Evolutionary conservation across 2,888 invertebrate species (phyloP).

Genomic region (Vanessa cardui): DNA sequence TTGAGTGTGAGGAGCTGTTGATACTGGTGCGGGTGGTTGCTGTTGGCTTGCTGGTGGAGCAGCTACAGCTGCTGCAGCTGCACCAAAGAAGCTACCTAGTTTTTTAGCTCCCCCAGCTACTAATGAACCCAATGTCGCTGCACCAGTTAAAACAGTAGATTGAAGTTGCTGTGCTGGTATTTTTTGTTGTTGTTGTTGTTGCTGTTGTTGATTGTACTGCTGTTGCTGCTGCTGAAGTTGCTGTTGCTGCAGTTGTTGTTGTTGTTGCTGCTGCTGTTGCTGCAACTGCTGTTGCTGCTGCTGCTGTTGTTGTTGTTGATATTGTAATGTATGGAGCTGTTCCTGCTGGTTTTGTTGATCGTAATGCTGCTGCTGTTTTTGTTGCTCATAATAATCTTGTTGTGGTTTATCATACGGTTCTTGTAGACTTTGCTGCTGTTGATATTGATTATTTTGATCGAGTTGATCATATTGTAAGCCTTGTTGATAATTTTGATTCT

Average conservation of each 20-base stretch:
- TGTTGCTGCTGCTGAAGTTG: constrained; percentile 51
- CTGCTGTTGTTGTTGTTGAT: constrained; percentile 44
- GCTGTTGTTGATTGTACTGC: constrained; percentile 57
- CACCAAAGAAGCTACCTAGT: constrained; percentile 76
- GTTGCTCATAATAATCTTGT: constrained; percentile 44
- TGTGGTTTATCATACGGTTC: constrained; percentile 39
- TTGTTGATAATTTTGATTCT: constrained; percentile 23
- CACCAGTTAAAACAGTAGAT: constrained; percentile 71
- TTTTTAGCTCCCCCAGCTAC: constrained; percentile 80
- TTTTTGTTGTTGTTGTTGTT: constrained; percentile 65
- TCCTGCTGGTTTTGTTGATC: constrained; percentile 44
- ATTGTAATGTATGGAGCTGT: constrained; percentile 41
- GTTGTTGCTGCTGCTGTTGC: constrained; percentile 52
- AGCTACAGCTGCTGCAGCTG: constrained; percentile 75
- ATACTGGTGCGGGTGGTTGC: constrained; percentile 39
- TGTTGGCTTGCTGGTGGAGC: constrained; percentile 61
- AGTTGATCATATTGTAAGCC: constrained; percentile 17
- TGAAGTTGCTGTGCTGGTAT: constrained; percentile 71
- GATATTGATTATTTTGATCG: constrained; percentile 43
- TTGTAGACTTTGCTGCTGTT: constrained; percentile 45
- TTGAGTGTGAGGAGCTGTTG: constrained; percentile 28
- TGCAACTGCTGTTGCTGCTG: constrained; percentile 44
- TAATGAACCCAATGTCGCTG: constrained; percentile 75
- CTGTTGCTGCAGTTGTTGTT: constrained; percentile 48
- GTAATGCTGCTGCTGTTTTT: constrained; percentile 41